Evolutionary conservation across 2,113 vertebrate species (phyloP), one percentile per base, ranked within the genome.

Genomic region (Myiopsitta monachus): DNA sequence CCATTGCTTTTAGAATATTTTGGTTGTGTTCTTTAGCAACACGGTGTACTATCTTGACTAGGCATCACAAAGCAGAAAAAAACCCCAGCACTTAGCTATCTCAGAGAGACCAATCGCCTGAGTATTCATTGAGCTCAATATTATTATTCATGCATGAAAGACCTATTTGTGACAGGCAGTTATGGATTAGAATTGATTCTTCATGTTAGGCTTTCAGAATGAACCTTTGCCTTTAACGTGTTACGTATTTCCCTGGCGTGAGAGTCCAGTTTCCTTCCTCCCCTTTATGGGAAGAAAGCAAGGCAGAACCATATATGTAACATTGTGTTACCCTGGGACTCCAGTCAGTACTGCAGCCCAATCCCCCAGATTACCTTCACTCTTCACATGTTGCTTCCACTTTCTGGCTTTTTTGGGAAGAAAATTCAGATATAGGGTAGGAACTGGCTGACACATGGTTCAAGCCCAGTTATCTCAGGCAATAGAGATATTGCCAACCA

Each of bases 131-230:
- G 73, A 87, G 66, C 79, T 94, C 95, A 93, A 18, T 84, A 83
- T 81, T 75, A 81, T 67, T 88, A 92, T 72, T 89, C 88, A 79
- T 84, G 94, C 73, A 75, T 69, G 92, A 92, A 84, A 84, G 73
- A 70, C 41, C 61, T 83, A 79, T 66, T 87, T 62, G 44, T 87
- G 92, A 84, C 68, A 96, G 84, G 52, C 41, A 81, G 39, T 44
- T 83, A 93, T 73, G 36, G 86, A 95, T 86, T 90, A 78, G 88
- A 93, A 95, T 93, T 92, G 79, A 96, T 94, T 87, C 73, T 75
- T 90, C 68, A 59, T 9, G 2, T 90, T 52, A 81, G 61, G 39
- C 38, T 94, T 88, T 69, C 69, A 83, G 55, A 90, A 86, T 12
- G 18, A 81, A 87, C 76, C 62, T 87, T 90, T 93, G 73, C 39